These are phyloP conservation scores for Criorhina ranunculi DNA, from an alignment of 2,888 invertebrate genomes.

Conservation along the genomic window DNA sequence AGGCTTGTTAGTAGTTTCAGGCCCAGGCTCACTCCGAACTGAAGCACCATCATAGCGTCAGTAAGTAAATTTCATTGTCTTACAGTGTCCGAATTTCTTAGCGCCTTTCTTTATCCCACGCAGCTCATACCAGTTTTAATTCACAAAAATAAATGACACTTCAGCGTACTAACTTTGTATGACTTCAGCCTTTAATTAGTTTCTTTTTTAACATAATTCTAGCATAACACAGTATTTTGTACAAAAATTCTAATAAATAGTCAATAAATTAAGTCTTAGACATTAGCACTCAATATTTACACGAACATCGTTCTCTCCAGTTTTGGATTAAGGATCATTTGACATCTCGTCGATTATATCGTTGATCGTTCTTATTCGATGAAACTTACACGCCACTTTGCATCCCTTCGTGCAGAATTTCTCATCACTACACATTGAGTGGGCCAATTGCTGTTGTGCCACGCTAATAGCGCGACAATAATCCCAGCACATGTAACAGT, in stretches of 20 bases:
- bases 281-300: not conserved
- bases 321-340: not conserved
- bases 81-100: no score
- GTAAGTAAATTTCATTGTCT: no score
- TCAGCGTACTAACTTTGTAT: not conserved
- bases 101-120: no score
- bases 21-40: no score
- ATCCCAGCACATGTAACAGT: slow-evolving; percentile 75
- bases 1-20: no score
- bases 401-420: slow-evolving; percentile 65
- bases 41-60: no score
- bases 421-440: slow-evolving; percentile 60
- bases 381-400: slow-evolving; percentile 53
- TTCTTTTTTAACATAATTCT: not conserved
- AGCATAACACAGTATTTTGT: not conserved
- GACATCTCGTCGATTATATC: not conserved
- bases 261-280: not conserved
- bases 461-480: slow-evolving; percentile 53
- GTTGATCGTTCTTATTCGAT: slow-evolving; percentile 27
- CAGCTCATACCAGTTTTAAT: no score
- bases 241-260: not conserved
- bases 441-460: slow-evolving; percentile 32
- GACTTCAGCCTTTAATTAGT: not conserved
- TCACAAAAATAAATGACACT: not conserved
- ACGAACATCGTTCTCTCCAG: not conserved